Conservation (phyloP, 1,140 invertebrate species). For the Caenorhabditis tropicalis region DNA sequence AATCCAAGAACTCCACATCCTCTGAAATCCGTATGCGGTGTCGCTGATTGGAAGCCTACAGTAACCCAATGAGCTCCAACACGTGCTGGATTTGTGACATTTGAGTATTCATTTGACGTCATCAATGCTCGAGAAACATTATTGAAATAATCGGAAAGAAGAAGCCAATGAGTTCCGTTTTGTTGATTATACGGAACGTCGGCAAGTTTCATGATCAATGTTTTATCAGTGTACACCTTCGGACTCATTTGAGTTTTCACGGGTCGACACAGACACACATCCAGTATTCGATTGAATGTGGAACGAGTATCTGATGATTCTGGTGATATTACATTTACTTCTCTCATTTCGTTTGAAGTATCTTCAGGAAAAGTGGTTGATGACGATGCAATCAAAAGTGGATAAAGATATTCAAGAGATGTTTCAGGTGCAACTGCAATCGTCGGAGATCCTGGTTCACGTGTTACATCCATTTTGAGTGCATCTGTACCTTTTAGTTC, state of each 20-base stretch:
- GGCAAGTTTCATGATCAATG: not conserved
- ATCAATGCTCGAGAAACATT: not conserved
- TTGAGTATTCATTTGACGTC: not conserved
- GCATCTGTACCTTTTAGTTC: constrained; percentile 5
- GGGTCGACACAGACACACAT: constrained; percentile 13
- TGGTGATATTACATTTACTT: not conserved
- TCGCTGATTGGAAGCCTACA: constrained; percentile 24
- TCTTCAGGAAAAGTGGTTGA: not conserved
- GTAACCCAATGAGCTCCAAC: constrained; percentile 23
- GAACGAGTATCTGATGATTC: not conserved
- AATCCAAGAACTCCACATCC: not conserved
- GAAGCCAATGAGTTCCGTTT: constrained; percentile 16
- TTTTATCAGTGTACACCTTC: constrained; percentile 8
- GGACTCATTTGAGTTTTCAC: constrained; percentile 6
- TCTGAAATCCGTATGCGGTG: constrained; percentile 26
- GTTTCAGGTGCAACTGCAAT: not conserved
- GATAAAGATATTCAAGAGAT: not conserved
- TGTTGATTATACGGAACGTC: not conserved
- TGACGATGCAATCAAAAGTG: not conserved
- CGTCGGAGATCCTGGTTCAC: not conserved
- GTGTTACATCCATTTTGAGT: constrained; percentile 17
- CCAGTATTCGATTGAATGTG: not conserved
- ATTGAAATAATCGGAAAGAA: constrained; percentile 33
- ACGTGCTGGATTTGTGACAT: not conserved
- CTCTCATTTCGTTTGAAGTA: not conserved